Percentiles rank a stretch among this genome's conserved stretches.
phyloP scores from a whole-genome alignment of 2,797 vertebrate species.

The Enteromius viviparus region DNA sequence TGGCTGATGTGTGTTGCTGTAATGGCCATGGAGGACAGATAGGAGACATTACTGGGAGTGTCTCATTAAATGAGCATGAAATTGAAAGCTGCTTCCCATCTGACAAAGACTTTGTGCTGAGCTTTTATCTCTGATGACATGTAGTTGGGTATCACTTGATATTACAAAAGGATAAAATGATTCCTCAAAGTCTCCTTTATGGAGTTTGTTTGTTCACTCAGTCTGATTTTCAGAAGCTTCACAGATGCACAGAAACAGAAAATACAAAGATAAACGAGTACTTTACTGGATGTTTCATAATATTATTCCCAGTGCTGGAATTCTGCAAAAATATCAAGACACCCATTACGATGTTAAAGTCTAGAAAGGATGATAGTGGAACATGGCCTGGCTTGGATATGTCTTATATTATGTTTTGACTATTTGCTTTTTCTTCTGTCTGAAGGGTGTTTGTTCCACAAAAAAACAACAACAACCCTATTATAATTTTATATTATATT shows the following conservation, averaged over 20 bases:
- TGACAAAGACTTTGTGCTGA: conserved; percentile 55
- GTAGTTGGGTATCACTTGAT: conserved; percentile 15
- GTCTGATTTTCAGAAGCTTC: background rate
- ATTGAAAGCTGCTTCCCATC: conserved; percentile 65
- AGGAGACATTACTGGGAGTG: conserved; percentile 57
- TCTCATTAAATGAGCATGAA: conserved; percentile 68
- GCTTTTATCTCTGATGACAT: conserved; percentile 16
- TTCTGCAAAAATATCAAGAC: background rate
- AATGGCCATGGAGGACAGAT: conserved; percentile 60
- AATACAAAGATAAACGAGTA: background rate
- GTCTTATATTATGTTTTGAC: background rate
- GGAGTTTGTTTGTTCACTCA: background rate
- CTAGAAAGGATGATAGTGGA: background rate
- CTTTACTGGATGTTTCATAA: background rate
- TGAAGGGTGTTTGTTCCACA: no score
- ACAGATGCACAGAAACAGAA: background rate
- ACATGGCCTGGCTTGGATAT: background rate
- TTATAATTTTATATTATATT: no score
- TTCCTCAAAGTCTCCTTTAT: background rate
- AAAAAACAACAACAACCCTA: no score
- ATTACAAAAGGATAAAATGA: background rate
- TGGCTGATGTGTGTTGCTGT: conserved; percentile 60
- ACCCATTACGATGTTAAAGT: background rate
- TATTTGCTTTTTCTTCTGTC: background rate
- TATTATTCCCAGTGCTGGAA: background rate